Evolutionary conservation across 1,140 invertebrate species (phyloP), one percentile per base, ranked within the genome.

Genomic region (Frieseomelitta varia): DNA sequence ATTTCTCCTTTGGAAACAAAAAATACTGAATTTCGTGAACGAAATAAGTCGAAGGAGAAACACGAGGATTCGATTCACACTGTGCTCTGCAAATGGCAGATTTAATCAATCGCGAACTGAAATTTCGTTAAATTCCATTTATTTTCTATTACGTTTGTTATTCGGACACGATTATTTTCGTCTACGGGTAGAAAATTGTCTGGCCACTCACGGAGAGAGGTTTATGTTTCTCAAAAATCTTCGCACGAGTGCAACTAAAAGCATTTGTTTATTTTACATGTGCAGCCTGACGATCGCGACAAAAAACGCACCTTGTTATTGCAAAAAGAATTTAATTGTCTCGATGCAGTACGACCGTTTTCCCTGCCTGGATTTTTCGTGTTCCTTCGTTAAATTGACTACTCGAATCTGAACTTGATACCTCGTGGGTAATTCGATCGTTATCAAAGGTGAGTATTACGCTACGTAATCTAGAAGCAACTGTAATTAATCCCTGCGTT

Each of bases 381-480:
- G 55, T 71, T 84, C 53, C 30, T 72, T 51, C 56, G 1, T 84
- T 80, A 84, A 84, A 84, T 80, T 68, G 69, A 84, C 80, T 73
- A 79, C 58, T 58, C 27, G 17, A 84, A 24, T 53, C 34, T 68
- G 58, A 84, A 84, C 80, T 67, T 51, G 83, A 84, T 84, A 80
- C 53, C 77, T 55, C 58, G 34, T 53, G 69, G 39, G 83, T 74
- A 84, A 84, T 53, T 8, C 61, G 83, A 84, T 84, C 83, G 58
- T 80, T 80, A 56, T 79, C 79, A 84, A 80, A 80, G 83, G 78
- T 79, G 72, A 84, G 82, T 80, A 84, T 80, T 74, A 84, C 83
- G 69, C 83, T 84, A 84, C 83, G 83, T 84, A 84, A 84, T 84
- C 83, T 84, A 84, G 83, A 79, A 84, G 83, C 77, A 79, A 80